Conservation (phyloP, 2,888 invertebrate genomes). For the Tenthredo amoena region DNA sequence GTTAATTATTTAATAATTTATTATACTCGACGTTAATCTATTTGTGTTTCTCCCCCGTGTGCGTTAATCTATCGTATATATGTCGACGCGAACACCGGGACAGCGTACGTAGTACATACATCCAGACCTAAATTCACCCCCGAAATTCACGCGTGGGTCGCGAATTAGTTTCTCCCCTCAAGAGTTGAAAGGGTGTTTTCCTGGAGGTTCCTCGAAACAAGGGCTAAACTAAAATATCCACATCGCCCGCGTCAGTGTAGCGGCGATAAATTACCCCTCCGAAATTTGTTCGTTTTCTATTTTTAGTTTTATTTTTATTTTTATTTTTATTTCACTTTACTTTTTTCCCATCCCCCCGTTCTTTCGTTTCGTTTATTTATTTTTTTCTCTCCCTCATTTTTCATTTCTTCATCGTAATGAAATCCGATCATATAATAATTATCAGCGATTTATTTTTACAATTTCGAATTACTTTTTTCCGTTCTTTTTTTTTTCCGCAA, state of each 20-base stretch:
- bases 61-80: not conserved
- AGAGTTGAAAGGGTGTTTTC: slow-evolving; percentile 35
- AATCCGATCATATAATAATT: no score
- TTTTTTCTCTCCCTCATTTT: not conserved
- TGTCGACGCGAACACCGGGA: not conserved
- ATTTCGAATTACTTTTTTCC: no score
- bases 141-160: slow-evolving; percentile 18
- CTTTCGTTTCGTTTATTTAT: no score
- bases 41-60: not conserved
- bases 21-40: not conserved
- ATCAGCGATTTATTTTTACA: no score
- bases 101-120: not conserved
- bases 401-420: not conserved
- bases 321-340: not conserved
- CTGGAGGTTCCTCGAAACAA: not conserved
- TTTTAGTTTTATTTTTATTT: not conserved
- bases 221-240: slow-evolving; percentile 2
- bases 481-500: no score
- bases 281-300: not conserved
- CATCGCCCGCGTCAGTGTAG: not conserved
- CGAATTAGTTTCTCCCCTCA: not conserved
- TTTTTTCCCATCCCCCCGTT: no score
- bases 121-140: not conserved
- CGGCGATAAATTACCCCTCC: not conserved
- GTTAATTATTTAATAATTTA: slow-evolving; percentile 4